Conservation (phyloP, 2,888 invertebrate species). For the Laothoe populi region DNA sequence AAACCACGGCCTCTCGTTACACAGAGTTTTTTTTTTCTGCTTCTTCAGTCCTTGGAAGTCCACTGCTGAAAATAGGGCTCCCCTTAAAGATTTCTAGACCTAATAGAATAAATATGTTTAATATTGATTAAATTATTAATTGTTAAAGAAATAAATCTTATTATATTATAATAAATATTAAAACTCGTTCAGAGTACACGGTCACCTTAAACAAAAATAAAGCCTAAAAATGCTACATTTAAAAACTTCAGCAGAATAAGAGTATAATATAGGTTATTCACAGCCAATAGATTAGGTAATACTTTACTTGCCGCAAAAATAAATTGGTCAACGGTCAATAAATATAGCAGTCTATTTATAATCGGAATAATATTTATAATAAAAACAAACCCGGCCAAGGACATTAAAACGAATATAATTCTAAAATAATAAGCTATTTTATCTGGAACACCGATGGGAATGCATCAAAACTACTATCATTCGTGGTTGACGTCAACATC, state of each 20-base stretch:
- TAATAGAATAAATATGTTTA: no score
- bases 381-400: conserved; percentile 9
- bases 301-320: not conserved
- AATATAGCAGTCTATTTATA: not conserved
- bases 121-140: no score
- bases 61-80: no score
- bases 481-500: not conserved
- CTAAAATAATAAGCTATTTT: conserved; percentile 2
- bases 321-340: not conserved
- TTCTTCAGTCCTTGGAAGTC: no score
- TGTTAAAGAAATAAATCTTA: no score
- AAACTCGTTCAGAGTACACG: no score
- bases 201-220: no score
- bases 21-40: no score
- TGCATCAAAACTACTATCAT: conserved; percentile 3
- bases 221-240: not conserved
- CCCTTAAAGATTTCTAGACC: no score
- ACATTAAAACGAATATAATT: not conserved
- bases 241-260: not conserved
- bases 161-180: no score
- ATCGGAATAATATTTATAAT: conserved; percentile 4
- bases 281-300: not conserved
- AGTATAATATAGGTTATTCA: not conserved
- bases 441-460: conserved; percentile 6
- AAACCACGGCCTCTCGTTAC: no score